Base-by-base conservation (phyloP, 2,888 invertebrate species). In the Odiellus spinosus region DNA sequence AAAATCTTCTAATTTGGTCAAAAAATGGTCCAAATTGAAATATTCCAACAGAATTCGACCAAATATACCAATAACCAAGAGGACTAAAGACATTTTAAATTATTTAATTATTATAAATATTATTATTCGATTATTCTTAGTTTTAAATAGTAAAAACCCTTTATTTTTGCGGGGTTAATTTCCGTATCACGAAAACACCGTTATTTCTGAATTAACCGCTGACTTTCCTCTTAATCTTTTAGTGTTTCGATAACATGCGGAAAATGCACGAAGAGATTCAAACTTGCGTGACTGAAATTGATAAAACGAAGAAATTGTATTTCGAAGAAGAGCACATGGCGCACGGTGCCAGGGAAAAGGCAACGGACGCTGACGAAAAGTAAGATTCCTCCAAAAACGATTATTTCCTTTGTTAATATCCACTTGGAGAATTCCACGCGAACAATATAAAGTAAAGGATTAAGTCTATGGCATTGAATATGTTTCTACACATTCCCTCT, bases 261-360 rank as follows among this genome's bases (percentile, higher is more conserved):
- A 76, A 81, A 62, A 81, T 87, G 46, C 90, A 91, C 68, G 88
- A 87, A 64, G 90, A 91, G 64, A 67, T 91, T 47, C 87, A 90
- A 64, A 67, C 75, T 51, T 80, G 81, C 45, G 86, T 93, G 3
- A 75, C 78, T 59, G 93, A 95, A 60, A 78, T 95, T 57, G 90
- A 88, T 65, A 88, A 91, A 67, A 82, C 82, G 42, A 91, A 93
- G 70, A 93, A 93, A 65, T 71, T 83, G 14, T 95, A 95, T 69
- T 87, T 85, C 59, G 88, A 93, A 58, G 95, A 95, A 61, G 95
- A 95, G 64, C 87, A 90, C 61, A 80, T 87, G 49, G 90, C 93
- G 2, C 87, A 91, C 62, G 93, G 93, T 62, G 90, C 91, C 2
- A 73, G 93, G 34, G 86, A 87, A 65, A 95, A 93, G 63, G 88